These are phyloP conservation scores for Neosalanx taihuensis DNA, from an alignment of 2,797 vertebrate genomes.

Conservation along the genomic window DNA sequence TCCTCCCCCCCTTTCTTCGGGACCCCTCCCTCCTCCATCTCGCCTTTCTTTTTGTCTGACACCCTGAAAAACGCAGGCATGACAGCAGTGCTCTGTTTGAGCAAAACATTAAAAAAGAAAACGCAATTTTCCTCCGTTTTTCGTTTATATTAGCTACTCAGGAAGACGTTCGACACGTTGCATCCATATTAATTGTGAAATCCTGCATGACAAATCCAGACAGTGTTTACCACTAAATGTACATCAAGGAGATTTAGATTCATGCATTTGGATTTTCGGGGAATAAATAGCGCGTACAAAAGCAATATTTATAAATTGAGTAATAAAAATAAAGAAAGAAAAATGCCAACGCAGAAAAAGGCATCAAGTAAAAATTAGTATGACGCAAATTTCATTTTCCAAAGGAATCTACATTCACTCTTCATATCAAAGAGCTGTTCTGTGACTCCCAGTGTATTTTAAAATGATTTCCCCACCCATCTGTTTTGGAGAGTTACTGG, in stretches of 20 bases:
- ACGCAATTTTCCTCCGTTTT: constrained; percentile 69
- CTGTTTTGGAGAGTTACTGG: constrained; percentile 34
- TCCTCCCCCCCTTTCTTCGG: constrained; percentile 45
- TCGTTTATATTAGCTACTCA: constrained; percentile 65
- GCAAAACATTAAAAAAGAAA: constrained; percentile 76
- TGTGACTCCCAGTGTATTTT: constrained; percentile 23
- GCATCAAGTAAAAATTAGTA: constrained; percentile 22
- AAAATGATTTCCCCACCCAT: constrained; percentile 35
- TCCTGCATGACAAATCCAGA: constrained; percentile 58
- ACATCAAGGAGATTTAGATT: constrained; percentile 63
- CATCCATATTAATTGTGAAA: constrained; percentile 67
- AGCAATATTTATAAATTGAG: constrained; percentile 53
- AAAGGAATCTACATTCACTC: constrained; percentile 35
- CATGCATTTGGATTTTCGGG: constrained; percentile 55
- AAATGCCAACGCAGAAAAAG: constrained; percentile 37
- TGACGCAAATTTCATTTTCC: constrained; percentile 33
- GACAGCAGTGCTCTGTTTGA: constrained; percentile 77
- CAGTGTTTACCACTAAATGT: constrained; percentile 61
- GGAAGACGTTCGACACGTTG: constrained; percentile 56
- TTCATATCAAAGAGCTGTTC: constrained; percentile 25
- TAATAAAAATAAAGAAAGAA: constrained; percentile 12
- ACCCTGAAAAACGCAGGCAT: constrained; percentile 70
- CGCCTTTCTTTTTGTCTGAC: constrained; percentile 76
- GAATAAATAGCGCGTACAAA: constrained; percentile 58
- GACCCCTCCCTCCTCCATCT: constrained; percentile 39